These are phyloP conservation scores for Uromys caudimaculatus DNA, from an alignment of 2,797 vertebrate species.

Conservation along the genomic window DNA sequence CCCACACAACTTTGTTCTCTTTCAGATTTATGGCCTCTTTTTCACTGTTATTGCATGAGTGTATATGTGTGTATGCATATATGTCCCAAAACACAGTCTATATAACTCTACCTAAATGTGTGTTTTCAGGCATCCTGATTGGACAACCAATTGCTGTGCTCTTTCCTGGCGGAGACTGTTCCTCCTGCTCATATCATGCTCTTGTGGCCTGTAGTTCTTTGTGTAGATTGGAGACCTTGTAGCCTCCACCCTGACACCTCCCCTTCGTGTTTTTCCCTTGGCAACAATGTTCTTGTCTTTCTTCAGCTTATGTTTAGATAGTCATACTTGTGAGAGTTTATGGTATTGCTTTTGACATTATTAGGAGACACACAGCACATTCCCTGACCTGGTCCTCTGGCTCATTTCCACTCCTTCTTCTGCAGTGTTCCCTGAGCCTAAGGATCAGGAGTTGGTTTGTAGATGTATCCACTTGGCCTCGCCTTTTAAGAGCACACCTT, in stretches of 20 bases:
- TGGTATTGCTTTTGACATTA: not conserved
- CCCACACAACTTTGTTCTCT: not conserved
- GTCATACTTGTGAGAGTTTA: not conserved
- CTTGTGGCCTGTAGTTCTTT: not conserved
- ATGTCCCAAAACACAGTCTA: not conserved
- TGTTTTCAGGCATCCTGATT: not conserved
- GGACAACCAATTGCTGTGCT: not conserved
- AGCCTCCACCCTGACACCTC: not conserved
- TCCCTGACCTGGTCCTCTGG: not conserved
- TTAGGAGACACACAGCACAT: not conserved
- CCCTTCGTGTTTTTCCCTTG: no score
- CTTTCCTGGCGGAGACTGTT: no score
- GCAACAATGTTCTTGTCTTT: no score
- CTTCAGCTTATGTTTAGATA: not conserved
- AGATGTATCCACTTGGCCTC: not conserved
- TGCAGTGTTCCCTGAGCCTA: not conserved
- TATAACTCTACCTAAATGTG: no score
- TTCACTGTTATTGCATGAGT: no score
- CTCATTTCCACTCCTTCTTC: not conserved
- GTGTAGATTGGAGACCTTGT: no score
- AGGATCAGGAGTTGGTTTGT: no score
- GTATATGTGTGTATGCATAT: no score
- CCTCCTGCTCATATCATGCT: not conserved
- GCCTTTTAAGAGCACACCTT: no score
- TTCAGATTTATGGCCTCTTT: not conserved